These are phyloP conservation scores for Fregetta grallaria DNA, from an alignment of 2,113 vertebrate genomes.

Conservation along the genomic window DNA sequence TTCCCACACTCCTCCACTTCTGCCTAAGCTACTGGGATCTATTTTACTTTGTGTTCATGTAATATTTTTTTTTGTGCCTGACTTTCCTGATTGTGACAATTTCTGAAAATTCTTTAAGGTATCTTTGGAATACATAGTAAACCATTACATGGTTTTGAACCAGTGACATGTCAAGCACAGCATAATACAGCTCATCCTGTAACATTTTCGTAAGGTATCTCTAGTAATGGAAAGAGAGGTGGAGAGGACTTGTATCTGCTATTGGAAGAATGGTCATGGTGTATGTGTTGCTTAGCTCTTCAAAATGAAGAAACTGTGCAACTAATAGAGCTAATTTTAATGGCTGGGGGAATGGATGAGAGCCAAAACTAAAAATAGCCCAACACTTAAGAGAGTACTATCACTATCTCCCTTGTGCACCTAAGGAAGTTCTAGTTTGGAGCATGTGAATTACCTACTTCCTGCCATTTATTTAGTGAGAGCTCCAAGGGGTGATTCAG, in stretches of 20 bases:
- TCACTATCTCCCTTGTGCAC: not conserved
- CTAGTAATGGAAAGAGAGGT: not conserved
- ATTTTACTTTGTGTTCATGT: not conserved
- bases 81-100: not conserved
- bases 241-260: not conserved
- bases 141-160: not conserved
- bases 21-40: not conserved
- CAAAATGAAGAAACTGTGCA: not conserved
- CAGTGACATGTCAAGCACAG: not conserved
- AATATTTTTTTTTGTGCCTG: not conserved
- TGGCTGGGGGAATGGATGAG: not conserved
- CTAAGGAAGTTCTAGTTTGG: not conserved
- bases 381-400: not conserved
- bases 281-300: not conserved
- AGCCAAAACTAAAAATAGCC: not conserved
- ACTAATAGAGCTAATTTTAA: not conserved
- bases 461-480: not conserved
- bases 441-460: not conserved
- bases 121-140: not conserved
- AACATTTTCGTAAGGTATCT: not conserved
- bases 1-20: not conserved
- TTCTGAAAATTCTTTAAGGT: not conserved
- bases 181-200: not conserved
- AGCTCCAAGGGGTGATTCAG: not conserved
- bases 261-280: not conserved